These are phyloP conservation scores for Dasyurus viverrinus DNA, from an alignment of 2,113 vertebrate genomes.

Conservation along the genomic window DNA sequence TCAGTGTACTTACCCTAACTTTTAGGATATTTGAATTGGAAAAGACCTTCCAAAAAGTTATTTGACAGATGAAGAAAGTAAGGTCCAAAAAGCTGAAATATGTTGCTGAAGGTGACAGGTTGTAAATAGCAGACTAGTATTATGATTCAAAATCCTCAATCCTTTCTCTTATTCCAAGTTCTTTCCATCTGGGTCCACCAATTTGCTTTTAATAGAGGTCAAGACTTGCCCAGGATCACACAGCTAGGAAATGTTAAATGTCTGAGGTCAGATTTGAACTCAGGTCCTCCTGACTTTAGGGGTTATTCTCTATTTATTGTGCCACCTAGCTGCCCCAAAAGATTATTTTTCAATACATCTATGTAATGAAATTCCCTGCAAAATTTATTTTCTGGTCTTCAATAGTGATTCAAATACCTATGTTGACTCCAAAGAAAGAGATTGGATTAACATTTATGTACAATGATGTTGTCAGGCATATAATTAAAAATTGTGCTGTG, in stretches of 20 bases:
- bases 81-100: neutral
- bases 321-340: neutral
- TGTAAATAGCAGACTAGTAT: neutral
- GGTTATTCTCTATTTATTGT: too few species aligned
- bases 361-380: neutral
- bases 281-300: too few species aligned
- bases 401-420: neutral
- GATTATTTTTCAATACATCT: neutral
- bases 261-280: too few species aligned
- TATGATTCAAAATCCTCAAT: neutral
- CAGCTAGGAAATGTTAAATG: too few species aligned
- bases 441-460: neutral
- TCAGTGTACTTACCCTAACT: neutral
- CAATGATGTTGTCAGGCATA: neutral
- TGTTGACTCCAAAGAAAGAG: neutral
- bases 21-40: neutral
- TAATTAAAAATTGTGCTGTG: neutral
- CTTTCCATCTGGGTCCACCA: neutral
- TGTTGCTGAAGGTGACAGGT: neutral
- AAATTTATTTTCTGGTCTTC: neutral
- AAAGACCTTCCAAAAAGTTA: neutral
- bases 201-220: neutral
- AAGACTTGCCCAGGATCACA: neutral
- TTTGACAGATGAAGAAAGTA: neutral
- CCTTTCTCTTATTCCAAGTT: neutral